Conservation (phyloP, 2,113 vertebrate species). For the Clarias macrocephalus region DNA sequence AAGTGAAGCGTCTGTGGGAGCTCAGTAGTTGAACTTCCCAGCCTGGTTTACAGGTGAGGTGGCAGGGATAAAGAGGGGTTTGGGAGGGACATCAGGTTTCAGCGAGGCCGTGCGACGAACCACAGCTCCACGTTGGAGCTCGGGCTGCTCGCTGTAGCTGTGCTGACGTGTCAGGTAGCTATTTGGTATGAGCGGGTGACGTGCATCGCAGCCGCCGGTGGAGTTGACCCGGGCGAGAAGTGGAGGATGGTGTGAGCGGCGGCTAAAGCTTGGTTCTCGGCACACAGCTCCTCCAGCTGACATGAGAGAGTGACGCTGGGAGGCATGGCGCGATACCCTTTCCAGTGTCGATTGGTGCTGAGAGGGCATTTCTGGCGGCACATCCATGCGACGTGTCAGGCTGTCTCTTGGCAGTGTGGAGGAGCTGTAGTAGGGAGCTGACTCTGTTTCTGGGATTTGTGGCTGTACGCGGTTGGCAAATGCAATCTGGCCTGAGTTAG, state of each 20-base stretch:
- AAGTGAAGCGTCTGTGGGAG: conserved; percentile 3
- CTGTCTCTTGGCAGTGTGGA: conserved; percentile 80
- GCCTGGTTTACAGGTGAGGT: conserved; percentile 77
- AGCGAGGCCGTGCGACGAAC: conserved; percentile 76
- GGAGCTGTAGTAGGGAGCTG: conserved; percentile 77
- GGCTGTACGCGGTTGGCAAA: conserved; percentile 78
- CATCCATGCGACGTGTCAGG: conserved; percentile 82
- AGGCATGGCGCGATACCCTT: conserved; percentile 69
- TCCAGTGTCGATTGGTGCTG: conserved; percentile 74
- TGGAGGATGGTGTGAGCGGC: conserved; percentile 71
- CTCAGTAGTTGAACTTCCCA: conserved; percentile 81
- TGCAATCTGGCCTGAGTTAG: conserved; percentile 63
- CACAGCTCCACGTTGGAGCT: conserved; percentile 71
- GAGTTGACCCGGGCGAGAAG: conserved; percentile 82
- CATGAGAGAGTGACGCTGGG: conserved; percentile 78
- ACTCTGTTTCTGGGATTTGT: conserved; percentile 75
- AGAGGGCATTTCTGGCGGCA: conserved; percentile 77
- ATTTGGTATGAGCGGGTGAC: conserved; percentile 73
- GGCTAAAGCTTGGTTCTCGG: conserved; percentile 80
- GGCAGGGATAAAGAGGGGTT: conserved; percentile 79
- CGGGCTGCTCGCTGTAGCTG: conserved; percentile 77
- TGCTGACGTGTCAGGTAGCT: conserved; percentile 77
- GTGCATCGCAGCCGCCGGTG: conserved; percentile 75
- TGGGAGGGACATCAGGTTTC: conserved; percentile 77
- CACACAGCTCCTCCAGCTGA: conserved; percentile 71